Base-by-base conservation (phyloP, 2,113 vertebrate species). In the Campylomormyrus numenius region DNA sequence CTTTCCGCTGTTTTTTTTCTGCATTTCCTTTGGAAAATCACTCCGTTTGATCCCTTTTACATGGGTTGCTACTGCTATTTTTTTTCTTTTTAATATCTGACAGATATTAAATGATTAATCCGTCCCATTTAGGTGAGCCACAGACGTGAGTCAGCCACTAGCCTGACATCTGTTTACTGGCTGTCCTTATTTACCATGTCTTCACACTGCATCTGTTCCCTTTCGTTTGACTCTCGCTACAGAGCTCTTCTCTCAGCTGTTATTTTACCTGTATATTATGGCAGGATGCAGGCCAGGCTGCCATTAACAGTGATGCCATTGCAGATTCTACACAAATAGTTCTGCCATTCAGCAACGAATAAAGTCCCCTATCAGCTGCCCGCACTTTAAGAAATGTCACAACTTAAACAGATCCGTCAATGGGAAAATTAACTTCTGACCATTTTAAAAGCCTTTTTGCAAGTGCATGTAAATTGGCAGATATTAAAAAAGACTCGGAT, bases 371-470 rank as follows among this genome's bases (percentile, higher is more conserved):
- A 27, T 66, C 62, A 13, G 62, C 62, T 70, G n/a, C 10, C 3
- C 9, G 3, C 9, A 31, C 56, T 31, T 70, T 70, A 27, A 70
- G 62, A 70, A 31, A 85, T 91, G 91, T 91, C 70, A 94, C 93
- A 90, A 93, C 89, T 90, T 85, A 89, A 89, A 70, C 90, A 89
- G 62, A 90, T 91, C 91, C 62, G 53, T 90, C 93, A 93, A 95
- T 94, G 91, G 92, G 91, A 92, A 93, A 92, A 94, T 95, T 93
- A 94, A 92, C 8, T 10, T 88, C 93, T 91, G 94, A 93, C 91
- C 91, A 87, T 93, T 91, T 93, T 88, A 90, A 89, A 91, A 66
- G 89, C 85, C 49, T 90, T 50, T 90, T 92, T 91, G 92, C 92
- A 93, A 45, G 8, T 58, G 86, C 90, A 90, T 58, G 89, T 90